Conservation (phyloP, 2,888 invertebrate species). For the Heliconius cydno region DNA sequence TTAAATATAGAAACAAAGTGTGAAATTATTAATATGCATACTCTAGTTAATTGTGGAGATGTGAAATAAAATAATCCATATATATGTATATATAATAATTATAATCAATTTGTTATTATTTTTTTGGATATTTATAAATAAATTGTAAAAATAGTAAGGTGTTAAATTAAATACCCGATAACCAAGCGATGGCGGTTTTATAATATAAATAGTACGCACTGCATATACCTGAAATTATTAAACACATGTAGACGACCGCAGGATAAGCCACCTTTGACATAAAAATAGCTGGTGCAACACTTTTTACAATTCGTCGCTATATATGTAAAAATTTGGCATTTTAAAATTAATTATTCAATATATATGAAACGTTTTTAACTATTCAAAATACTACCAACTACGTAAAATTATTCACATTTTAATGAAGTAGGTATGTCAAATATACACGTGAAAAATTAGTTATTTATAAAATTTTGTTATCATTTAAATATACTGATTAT, state of each 20-base stretch:
- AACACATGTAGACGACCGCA: constrained; percentile 40
- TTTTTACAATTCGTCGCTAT: constrained; percentile 1
- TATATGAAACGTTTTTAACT: constrained; percentile 1
- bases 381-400: neutral
- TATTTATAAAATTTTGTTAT: too few relatives aligned
- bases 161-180: constrained; percentile 28
- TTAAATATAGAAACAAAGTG: neutral
- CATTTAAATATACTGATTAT: too few relatives aligned
- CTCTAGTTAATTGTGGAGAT: neutral
- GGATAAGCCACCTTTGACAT: constrained; percentile 35
- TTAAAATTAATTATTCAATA: neutral
- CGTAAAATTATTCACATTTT: neutral
- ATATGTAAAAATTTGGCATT: neutral
- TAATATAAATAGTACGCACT: constrained; percentile 20
- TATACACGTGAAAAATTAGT: neutral
- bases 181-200: constrained; percentile 29
- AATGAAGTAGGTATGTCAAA: neutral
- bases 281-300: constrained; percentile 19
- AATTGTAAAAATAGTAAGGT: constrained; percentile 1
- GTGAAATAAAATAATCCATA: neutral
- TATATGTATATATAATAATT: neutral
- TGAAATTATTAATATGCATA: neutral
- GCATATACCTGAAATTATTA: constrained; percentile 31
- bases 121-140: neutral
- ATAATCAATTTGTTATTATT: neutral